Percentiles rank a stretch among this genome's conserved stretches.
phyloP scores from a whole-genome alignment of 2,888 invertebrate species.

The Coleophora deauratella region DNA sequence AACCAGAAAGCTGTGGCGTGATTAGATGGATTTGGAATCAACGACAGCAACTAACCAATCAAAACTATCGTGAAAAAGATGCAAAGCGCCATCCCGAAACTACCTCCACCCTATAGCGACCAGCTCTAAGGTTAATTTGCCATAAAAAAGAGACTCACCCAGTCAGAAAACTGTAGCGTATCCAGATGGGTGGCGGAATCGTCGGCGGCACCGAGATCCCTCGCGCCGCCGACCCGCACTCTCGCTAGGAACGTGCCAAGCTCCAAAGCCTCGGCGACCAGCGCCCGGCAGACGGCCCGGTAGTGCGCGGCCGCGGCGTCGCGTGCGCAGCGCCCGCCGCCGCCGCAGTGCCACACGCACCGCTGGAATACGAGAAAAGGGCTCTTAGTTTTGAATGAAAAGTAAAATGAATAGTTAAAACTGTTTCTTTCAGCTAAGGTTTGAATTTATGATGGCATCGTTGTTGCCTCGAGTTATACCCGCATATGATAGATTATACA shows the following conservation, averaged over 20 bases:
- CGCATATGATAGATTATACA: too few species aligned
- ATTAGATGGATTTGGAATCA: too few species aligned
- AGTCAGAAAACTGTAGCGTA: constrained; percentile 90
- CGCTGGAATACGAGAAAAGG: constrained; percentile 31
- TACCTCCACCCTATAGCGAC: too few species aligned
- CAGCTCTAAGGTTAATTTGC: too few species aligned
- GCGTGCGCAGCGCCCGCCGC: constrained; percentile 55
- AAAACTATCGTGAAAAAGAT: too few species aligned
- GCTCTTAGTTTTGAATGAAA: constrained; percentile 2
- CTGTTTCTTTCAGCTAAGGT: too few species aligned
- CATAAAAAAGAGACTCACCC: constrained; percentile 84
- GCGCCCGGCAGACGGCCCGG: constrained; percentile 92
- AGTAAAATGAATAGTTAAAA: too few species aligned
- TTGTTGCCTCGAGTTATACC: too few species aligned
- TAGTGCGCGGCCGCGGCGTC: constrained; percentile 86
- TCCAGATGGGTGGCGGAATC: constrained; percentile 83
- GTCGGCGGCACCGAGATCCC: constrained; percentile 76
- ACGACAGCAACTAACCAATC: too few species aligned
- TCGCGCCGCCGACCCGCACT: constrained; percentile 80
- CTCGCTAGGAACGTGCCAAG: constrained; percentile 91
- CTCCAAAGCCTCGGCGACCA: constrained; percentile 93
- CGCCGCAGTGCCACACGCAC: constrained; percentile 65
- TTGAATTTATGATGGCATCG: too few species aligned
- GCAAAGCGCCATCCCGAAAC: too few species aligned
- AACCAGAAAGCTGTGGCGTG: too few species aligned